phyloP scores from a whole-genome alignment of 2,797 vertebrate genomes.

The Dipus sagitta region DNA sequence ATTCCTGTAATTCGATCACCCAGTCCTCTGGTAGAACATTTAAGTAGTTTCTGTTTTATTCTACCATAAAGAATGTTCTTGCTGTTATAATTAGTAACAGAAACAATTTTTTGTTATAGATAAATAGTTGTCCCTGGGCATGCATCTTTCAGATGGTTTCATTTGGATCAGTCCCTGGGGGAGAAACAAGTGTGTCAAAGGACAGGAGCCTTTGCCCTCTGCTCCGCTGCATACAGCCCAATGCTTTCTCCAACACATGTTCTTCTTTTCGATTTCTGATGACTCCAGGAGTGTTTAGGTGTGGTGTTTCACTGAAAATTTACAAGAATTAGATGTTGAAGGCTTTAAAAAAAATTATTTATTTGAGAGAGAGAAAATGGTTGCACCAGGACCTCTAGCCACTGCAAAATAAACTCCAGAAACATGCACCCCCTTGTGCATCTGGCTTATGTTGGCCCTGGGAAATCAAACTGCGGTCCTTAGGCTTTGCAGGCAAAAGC shows the following conservation, averaged over 20 bases:
- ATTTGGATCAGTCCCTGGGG: neutral
- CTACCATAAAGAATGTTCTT: neutral
- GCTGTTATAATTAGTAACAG: neutral
- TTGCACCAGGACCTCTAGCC: too few relatives aligned
- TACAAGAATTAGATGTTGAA: neutral
- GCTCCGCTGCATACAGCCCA: neutral
- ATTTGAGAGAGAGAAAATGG: too few relatives aligned
- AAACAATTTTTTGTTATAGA: neutral
- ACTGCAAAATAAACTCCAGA: too few relatives aligned
- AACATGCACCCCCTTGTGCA: too few relatives aligned
- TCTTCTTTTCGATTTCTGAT: neutral
- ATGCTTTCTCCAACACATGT: neutral
- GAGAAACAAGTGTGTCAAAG: neutral
- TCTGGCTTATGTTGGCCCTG: too few relatives aligned
- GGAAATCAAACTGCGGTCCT: too few relatives aligned
- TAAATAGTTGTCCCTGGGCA: neutral
- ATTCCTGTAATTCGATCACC: neutral
- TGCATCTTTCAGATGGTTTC: neutral
- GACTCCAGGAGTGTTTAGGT: neutral
- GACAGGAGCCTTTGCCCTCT: neutral
- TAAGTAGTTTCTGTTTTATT: neutral
- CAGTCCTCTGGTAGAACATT: neutral
- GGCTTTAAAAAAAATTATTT: too few relatives aligned
- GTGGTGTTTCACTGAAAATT: neutral
- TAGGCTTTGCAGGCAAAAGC: too few relatives aligned